Conservation (phyloP, 2,888 invertebrate genomes). For the Xestobium rufovillosum region DNA sequence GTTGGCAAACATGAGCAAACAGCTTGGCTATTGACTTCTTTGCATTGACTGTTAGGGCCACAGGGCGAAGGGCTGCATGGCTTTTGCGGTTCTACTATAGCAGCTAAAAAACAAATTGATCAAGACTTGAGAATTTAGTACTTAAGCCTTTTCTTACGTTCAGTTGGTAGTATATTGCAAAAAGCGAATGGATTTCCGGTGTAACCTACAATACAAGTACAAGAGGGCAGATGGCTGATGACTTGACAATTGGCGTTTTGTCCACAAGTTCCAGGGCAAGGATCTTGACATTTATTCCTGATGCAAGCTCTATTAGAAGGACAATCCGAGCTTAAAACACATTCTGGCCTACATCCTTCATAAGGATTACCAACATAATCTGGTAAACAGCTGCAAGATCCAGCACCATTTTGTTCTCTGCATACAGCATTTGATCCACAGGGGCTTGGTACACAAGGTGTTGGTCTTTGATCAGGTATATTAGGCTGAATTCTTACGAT, state of each 20-base stretch:
- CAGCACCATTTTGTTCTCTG: slow-evolving; percentile 53
- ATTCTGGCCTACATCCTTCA: slow-evolving; percentile 70
- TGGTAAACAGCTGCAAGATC: slow-evolving; percentile 59
- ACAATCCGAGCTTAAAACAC: slow-evolving; percentile 64
- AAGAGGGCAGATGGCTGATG: slow-evolving; percentile 62
- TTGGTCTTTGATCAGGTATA: slow-evolving; percentile 35
- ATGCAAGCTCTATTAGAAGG: slow-evolving; percentile 64
- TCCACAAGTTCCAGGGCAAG: slow-evolving; percentile 74
- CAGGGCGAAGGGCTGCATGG: slow-evolving; percentile 71
- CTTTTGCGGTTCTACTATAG: slow-evolving; percentile 41
- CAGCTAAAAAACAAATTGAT: too few relatives aligned
- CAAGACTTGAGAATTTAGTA: too few relatives aligned
- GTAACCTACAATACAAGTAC: slow-evolving; percentile 56
- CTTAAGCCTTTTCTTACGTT: too few relatives aligned
- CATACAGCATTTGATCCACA: slow-evolving; percentile 66
- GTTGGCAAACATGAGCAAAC: slow-evolving; percentile 54
- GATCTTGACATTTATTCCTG: slow-evolving; percentile 68
- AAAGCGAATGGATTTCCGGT: slow-evolving; percentile 52
- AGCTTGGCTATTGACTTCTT: slow-evolving; percentile 49
- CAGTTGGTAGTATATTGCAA: slow-evolving; percentile 32
- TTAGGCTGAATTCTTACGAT: slow-evolving; percentile 26
- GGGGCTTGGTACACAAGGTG: slow-evolving; percentile 58
- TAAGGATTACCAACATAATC: slow-evolving; percentile 72
- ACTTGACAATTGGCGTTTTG: slow-evolving; percentile 68
- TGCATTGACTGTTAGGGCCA: slow-evolving; percentile 71